These are phyloP conservation scores for Borostomias antarcticus DNA, from an alignment of 2,797 vertebrate genomes.

Conservation along the genomic window DNA sequence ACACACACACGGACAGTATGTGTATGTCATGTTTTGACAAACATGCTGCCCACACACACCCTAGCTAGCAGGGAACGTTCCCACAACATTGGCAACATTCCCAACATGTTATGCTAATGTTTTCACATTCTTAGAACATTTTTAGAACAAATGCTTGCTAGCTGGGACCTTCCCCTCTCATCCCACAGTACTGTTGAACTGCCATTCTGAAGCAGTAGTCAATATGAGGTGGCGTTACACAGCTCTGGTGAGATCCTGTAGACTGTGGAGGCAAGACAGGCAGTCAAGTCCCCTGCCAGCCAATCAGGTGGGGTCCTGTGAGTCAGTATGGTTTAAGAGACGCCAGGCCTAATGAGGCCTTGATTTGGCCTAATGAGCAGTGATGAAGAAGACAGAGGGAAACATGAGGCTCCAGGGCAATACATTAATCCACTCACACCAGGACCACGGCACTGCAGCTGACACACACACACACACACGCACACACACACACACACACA, in stretches of 20 bases:
- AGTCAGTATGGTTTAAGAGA: conserved; percentile 53
- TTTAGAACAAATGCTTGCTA: too few species aligned
- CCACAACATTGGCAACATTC: too few species aligned
- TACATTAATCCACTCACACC: conserved; percentile 40
- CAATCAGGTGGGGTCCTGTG: conserved; percentile 28
- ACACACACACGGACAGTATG: too few species aligned
- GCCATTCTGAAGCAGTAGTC: not conserved
- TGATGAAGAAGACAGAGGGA: conserved; percentile 55
- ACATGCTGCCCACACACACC: too few species aligned
- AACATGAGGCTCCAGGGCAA: conserved; percentile 43
- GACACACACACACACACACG: not conserved
- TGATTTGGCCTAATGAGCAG: conserved; percentile 61
- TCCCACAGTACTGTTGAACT: too few species aligned
- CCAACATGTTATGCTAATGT: too few species aligned
- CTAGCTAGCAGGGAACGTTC: too few species aligned
- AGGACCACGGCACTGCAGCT: not conserved
- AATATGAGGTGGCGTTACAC: not conserved
- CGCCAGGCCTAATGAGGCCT: conserved; percentile 54
- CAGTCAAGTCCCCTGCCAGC: not conserved
- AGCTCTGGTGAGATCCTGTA: too few species aligned
- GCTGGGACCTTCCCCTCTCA: too few species aligned
- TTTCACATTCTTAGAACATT: too few species aligned
- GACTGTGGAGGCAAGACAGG: too few species aligned
- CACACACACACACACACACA: not conserved
- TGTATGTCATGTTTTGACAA: not conserved